Evolutionary conservation across 2,888 invertebrate species (phyloP), one percentile per base, ranked within the genome.

Genomic region (Ceratothoa steindachneri): DNA sequence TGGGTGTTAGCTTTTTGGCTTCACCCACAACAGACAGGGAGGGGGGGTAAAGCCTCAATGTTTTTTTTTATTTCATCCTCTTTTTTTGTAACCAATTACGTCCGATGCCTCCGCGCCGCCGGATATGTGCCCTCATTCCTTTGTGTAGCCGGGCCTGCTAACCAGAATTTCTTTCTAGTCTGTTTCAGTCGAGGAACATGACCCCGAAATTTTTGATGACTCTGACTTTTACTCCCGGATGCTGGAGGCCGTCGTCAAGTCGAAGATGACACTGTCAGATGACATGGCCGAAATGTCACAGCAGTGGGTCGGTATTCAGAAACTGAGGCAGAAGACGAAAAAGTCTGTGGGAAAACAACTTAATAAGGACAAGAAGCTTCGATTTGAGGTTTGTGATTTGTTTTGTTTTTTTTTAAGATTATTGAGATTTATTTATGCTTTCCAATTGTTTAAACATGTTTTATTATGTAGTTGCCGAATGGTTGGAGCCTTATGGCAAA

Each of bases 201-300:
- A 93, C 82, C 82, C 87, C 0, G 93, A 97, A 85, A 92, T 97
- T 82, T 98, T 94, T 85, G 97, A 98, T 84, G 98, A 98, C 83
- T 93, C 92, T 82, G 98, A 98, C 83, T 98, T 98, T 84, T 98
- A 98, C 85, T 96, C 97, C 84, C 93, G 95, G 82, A 86, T 97
- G 71, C 85, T 98, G 60, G 87, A 94, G 79, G 96, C 97, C 84
- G 86, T 98, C 52, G 96, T 98, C 80, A 95, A 97, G 84, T 90
- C 91, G 80, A 96, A 96, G 31, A 70, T 74, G 55, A 77, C 70
- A 15, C 67, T 73, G 7, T 80, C 73, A 4, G 71, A 69, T 31
- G 53, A 73, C 65, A 73, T 82, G 83, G 19, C 81, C 85, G 77
- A 73, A 28, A 73, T 77, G 41, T 77, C 77, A 7, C 31, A 92